A percentile compares a stretch with the other conserved stretches of the same genome.
Conservation (phyloP, 2,888 invertebrate species). For the Spilarctia lutea region DNA sequence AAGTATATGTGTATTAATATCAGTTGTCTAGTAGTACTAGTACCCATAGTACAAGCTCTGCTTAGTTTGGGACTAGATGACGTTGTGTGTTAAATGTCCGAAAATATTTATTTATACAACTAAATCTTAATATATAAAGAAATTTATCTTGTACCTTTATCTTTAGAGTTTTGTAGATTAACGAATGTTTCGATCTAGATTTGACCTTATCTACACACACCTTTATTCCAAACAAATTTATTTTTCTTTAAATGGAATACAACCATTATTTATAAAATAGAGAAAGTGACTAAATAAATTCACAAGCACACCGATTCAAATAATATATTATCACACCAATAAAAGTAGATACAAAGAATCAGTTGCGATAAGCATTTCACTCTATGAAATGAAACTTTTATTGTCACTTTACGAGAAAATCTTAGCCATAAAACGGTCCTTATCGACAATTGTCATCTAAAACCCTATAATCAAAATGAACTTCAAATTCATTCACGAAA, state of each 20-base stretch:
- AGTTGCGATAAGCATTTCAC: constrained; percentile 47
- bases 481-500: constrained; percentile 65
- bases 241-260: background rate
- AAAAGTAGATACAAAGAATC: constrained; percentile 42
- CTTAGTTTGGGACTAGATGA: too few relatives aligned
- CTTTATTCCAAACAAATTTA: background rate
- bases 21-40: too few relatives aligned
- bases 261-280: background rate
- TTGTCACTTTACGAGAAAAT: constrained; percentile 62
- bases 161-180: background rate
- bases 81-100: too few relatives aligned
- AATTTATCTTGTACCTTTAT: background rate
- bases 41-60: too few relatives aligned
- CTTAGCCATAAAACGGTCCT: constrained; percentile 65
- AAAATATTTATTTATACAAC: too few relatives aligned
- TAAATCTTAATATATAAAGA: too few relatives aligned
- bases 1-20: too few relatives aligned
- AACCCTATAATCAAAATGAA: constrained; percentile 59
- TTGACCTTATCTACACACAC: background rate
- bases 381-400: constrained; percentile 59
- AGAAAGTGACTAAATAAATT: background rate
- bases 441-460: constrained; percentile 67
- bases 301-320: constrained; percentile 6
- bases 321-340: constrained; percentile 39
- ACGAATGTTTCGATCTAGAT: background rate